Percentiles rank a stretch among this genome's conserved stretches.
Conservation (phyloP, 2,113 vertebrate species). For the Neopipo cinnamomea region DNA sequence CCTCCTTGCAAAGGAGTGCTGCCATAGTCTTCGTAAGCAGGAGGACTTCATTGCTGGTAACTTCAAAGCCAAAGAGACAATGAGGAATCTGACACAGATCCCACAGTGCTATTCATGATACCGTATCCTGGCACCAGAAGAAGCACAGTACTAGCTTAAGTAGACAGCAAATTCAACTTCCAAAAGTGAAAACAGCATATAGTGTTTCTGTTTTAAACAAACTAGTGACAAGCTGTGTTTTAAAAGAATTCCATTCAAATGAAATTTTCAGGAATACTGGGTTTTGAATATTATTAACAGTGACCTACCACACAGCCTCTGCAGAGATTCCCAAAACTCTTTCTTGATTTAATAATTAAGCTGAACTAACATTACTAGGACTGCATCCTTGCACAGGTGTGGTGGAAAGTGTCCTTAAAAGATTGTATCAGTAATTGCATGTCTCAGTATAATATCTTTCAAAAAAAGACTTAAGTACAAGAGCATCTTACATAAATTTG, state of each 20-base stretch:
- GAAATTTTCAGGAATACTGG: neutral
- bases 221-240: neutral
- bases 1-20: neutral
- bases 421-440: neutral
- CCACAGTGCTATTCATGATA: neutral
- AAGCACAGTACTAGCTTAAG: neutral
- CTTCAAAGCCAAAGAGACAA: neutral
- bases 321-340: neutral
- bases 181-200: neutral
- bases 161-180: neutral
- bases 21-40: fast-evolving
- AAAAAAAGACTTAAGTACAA: neutral
- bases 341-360: neutral
- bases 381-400: neutral
- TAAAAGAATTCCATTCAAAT: neutral
- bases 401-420: neutral
- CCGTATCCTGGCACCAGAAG: neutral
- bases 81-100: neutral
- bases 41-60: neutral
- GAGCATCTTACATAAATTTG: neutral
- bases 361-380: neutral
- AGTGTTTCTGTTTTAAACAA: neutral
- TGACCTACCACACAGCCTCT: neutral
- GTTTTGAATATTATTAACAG: neutral
- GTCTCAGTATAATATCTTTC: neutral